phyloP scores from a whole-genome alignment of 2,113 vertebrate species.

The pig (Sus scrofa) region T2T-Sscrofa CM000826.6:43686501-43687000 shows the following conservation, averaged over 20 bases:
- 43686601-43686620: not conserved
- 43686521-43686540: not conserved
- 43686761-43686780: not conserved
- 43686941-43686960: conserved; percentile 77
- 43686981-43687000: conserved; percentile 72
- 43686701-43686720: not conserved
- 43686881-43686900: conserved; percentile 67
- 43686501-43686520: too few species aligned
- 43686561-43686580: not conserved
- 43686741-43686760: not conserved
- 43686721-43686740: not conserved
- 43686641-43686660: not conserved
- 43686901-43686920: conserved; percentile 42
- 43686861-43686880: conserved; percentile 31
- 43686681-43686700: not conserved
- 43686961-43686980: conserved; percentile 75
- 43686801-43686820: not conserved
- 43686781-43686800: not conserved
- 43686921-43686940: conserved; percentile 65
- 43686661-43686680: not conserved
- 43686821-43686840: not conserved
- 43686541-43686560: not conserved
- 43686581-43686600: not conserved
- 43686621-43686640: not conserved
- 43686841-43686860: not conserved